These are phyloP conservation scores for Lateolabrax maculatus DNA, from an alignment of 2,797 vertebrate species.

Conservation along the genomic window DNA sequence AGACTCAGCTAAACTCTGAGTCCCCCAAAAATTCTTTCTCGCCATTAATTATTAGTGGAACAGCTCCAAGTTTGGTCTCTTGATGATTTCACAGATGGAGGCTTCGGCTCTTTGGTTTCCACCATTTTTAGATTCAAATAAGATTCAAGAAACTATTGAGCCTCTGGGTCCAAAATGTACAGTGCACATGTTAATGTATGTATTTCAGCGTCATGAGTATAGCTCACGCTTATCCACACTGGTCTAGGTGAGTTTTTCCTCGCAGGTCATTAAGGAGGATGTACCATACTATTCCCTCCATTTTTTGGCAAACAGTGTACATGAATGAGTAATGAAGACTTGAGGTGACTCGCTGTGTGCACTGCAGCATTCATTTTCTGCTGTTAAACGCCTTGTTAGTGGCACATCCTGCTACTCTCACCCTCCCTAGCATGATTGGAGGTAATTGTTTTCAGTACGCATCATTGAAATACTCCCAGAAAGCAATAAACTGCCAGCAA, in stretches of 20 bases:
- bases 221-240: background rate
- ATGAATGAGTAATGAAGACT: constrained; percentile 62
- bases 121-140: constrained; percentile 36
- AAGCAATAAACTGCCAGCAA: constrained; percentile 55
- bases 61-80: constrained; percentile 50
- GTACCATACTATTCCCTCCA: background rate
- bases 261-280: constrained; percentile 18
- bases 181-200: constrained; percentile 22
- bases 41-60: constrained; percentile 65
- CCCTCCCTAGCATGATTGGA: constrained; percentile 53
- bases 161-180: background rate
- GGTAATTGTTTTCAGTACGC: constrained; percentile 65
- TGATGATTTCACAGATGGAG: constrained; percentile 51
- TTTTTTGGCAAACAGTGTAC: constrained; percentile 26
- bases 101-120: constrained; percentile 17
- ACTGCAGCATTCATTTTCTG: constrained; percentile 48
- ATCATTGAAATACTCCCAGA: constrained; percentile 57
- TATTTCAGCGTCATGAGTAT: background rate
- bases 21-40: constrained; percentile 43
- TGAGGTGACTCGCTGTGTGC: constrained; percentile 38
- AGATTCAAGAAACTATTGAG: constrained; percentile 14
- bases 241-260: background rate
- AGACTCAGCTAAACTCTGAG: constrained; percentile 31
- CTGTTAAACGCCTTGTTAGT: constrained; percentile 71
- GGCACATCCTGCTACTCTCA: constrained; percentile 44